These are phyloP conservation scores for Melanargia galathea DNA, from an alignment of 2,888 invertebrate species.

Conservation along the genomic window DNA sequence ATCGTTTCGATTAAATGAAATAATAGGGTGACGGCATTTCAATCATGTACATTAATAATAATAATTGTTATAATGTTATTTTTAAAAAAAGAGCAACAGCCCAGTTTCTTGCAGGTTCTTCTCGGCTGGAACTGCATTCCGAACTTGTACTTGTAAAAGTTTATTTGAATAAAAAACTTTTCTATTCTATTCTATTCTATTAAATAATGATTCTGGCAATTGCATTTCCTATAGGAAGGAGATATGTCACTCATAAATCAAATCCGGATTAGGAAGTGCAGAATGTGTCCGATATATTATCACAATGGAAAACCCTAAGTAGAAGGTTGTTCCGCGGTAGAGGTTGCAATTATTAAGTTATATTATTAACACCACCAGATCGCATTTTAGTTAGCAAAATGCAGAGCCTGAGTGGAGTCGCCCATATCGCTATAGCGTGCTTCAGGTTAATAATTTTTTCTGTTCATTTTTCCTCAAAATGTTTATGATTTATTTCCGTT, in stretches of 20 bases:
- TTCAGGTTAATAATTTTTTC: constrained; percentile 60
- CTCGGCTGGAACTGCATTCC: too few relatives aligned
- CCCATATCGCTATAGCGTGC: constrained; percentile 60
- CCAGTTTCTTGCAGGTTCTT: too few relatives aligned
- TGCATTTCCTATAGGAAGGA: constrained; percentile 32
- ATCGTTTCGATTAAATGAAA: too few relatives aligned
- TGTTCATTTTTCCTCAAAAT: constrained; percentile 9
- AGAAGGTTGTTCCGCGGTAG: constrained; percentile 58
- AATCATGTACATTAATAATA: too few relatives aligned
- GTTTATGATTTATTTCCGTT: neutral
- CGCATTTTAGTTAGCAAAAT: constrained; percentile 70
- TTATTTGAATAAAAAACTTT: too few relatives aligned
- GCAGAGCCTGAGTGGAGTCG: constrained; percentile 75
- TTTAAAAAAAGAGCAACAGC: too few relatives aligned
- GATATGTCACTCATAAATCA: constrained; percentile 30
- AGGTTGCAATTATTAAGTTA: constrained; percentile 50
- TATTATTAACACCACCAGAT: constrained; percentile 52
- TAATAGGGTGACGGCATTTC: too few relatives aligned
- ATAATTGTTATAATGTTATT: too few relatives aligned
- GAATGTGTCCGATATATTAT: constrained; percentile 33
- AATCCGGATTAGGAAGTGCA: constrained; percentile 39
- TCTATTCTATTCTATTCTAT: too few relatives aligned
- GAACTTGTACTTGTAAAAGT: too few relatives aligned
- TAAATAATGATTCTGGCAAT: neutral
- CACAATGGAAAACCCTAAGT: constrained; percentile 50